Conservation (phyloP, 1,140 invertebrate species). For the Oryzaephilus surinamensis region DNA sequence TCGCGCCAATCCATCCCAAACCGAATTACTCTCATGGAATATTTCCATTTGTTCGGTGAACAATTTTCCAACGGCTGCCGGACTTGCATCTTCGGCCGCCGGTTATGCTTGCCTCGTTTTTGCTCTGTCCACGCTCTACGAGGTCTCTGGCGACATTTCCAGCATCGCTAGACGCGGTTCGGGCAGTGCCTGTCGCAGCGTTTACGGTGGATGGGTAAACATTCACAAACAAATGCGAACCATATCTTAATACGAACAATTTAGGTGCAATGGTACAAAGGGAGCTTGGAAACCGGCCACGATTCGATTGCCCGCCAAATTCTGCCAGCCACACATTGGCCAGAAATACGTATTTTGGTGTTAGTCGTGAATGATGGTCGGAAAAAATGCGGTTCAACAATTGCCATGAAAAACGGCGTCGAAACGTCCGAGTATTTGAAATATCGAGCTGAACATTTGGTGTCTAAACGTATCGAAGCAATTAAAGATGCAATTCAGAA, state of each 20-base stretch:
- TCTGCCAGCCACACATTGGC: conserved; percentile 70
- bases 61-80: conserved; percentile 98
- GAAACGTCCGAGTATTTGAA: conserved; percentile 76
- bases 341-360: conserved; percentile 80
- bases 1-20: conserved; percentile 13
- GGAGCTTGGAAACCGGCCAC: conserved; percentile 52
- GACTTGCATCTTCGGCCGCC: conserved; percentile 94
- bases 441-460: conserved; percentile 57
- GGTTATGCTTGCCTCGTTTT: conserved; percentile 85
- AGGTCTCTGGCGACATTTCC: conserved; percentile 71
- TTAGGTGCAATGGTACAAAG: conserved; percentile 78
- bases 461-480: conserved; percentile 57
- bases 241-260: conserved; percentile 9
- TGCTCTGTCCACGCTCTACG: conserved; percentile 66
- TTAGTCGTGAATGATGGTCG: conserved; percentile 78
- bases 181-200: conserved; percentile 92
- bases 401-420: conserved; percentile 80
- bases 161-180: conserved; percentile 78
- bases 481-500: conserved; percentile 66
- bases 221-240: background rate
- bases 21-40: conserved; percentile 52
- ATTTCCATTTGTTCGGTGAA: conserved; percentile 87
- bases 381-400: conserved; percentile 82
- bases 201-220: conserved; percentile 83
- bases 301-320: conserved; percentile 79